Base-by-base conservation (phyloP, 1,140 invertebrate species). In the Copidosoma floridanum region DNA sequence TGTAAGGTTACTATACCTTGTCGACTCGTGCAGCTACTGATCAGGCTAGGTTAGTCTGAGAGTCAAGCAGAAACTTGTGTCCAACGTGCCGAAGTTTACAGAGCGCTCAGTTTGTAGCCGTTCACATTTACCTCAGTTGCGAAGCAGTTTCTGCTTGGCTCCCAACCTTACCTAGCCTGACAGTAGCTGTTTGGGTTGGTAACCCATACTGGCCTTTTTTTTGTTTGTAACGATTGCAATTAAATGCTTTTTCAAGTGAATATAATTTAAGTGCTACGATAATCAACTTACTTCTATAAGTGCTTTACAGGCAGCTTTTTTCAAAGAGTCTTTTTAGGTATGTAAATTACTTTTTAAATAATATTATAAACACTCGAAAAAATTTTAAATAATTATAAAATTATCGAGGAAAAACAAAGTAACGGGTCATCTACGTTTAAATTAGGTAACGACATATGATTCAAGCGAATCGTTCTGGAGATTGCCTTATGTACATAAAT, bases 401-500 rank as follows among this genome's bases (percentile, higher is more conserved):
- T 5, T 51, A 35, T 35, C 37, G 16, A 29, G 2, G 2, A 2
- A 10, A 48, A 14, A 7, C 14, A 27, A 48, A 2, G 46, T 10
- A 18, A 32, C 6, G 46, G 32, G 20, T 48, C 26, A 0, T 16
- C 26, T 29, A 1, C 14, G 11, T 57, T 57, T 38, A 37, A 40
- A n/a, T 50, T 48, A 12, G 14, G 35, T 3, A 48, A 16, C 40
- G 40, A 48, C 5, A 65, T 50, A 54, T 50, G 16, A 54, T 58
- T 46, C 46, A 51, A 43, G 32, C 29, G 10, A 50, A 65, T 62
- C 37, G 55, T 1, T 20, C 47, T 44, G 46, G 60, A 2, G 38
- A 65, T 38, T 65, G 60, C 56, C n/a, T 62, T 37, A 37, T 59
- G 27, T 32, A 65, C 20, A 14, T 55, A 0, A 11, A 18, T 3